These are phyloP conservation scores for Chloroceryle aenea DNA, from an alignment of 2,113 vertebrate genomes.

Conservation along the genomic window DNA sequence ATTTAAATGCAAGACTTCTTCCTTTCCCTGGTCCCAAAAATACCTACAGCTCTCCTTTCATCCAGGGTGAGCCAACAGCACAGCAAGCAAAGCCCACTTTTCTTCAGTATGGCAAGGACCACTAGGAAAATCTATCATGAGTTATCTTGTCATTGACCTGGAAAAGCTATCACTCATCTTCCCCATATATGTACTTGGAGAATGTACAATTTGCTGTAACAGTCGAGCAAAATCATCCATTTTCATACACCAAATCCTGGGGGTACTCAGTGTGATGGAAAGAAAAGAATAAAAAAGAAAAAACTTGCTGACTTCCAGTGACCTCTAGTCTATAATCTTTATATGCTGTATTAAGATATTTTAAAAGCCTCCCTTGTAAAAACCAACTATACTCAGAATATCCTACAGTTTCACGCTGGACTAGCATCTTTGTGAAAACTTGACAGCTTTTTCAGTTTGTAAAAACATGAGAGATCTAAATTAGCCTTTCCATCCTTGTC, in stretches of 20 bases:
- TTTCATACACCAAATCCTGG: not conserved
- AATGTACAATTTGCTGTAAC: slow-evolving; percentile 10
- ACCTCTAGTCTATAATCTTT: not conserved
- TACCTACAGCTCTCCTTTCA: not conserved
- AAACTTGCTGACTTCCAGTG: not conserved
- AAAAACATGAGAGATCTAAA: not conserved
- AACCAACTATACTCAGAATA: not conserved
- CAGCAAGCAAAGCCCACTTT: not conserved
- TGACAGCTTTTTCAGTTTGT: not conserved
- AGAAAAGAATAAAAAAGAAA: not conserved
- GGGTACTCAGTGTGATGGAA: not conserved
- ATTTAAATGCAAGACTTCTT: slow-evolving; percentile 32
- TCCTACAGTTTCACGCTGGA: not conserved
- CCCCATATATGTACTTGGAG: not conserved
- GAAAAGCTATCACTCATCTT: slow-evolving; percentile 5
- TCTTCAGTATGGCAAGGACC: not conserved
- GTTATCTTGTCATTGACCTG: slow-evolving; percentile 26
- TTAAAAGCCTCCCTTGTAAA: not conserved
- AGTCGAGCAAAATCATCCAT: not conserved
- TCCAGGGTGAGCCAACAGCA: not conserved
- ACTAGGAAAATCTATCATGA: not conserved
- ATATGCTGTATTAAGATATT: not conserved
- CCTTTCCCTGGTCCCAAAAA: not conserved
- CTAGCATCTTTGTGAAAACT: not conserved
- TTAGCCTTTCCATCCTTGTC: not conserved